Conservation (phyloP, 2,888 invertebrate genomes). For the Nomada ruficornis region DNA sequence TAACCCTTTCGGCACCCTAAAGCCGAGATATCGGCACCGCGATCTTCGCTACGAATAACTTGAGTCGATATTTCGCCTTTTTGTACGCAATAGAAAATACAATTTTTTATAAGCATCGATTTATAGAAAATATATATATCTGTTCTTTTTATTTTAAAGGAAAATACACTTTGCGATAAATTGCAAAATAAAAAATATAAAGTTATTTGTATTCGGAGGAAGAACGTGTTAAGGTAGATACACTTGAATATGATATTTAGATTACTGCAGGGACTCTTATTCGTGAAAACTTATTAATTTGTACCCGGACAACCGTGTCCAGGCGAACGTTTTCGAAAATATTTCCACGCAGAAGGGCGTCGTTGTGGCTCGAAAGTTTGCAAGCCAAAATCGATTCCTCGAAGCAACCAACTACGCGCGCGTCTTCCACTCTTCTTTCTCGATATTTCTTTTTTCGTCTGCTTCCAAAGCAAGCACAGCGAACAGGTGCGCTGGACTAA, state of each 20-base stretch:
- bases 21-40: constrained; percentile 4
- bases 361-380: not conserved
- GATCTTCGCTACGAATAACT: too few species aligned
- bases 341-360: too few species aligned
- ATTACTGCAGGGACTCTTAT: constrained; percentile 6
- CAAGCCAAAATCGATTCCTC: not conserved
- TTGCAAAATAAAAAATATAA: too few species aligned
- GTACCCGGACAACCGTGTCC: not conserved
- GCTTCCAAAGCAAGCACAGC: not conserved
- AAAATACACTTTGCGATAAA: too few species aligned
- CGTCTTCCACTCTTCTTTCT: not conserved
- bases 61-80: too few species aligned
- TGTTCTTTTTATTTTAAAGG: too few species aligned
- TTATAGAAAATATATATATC: too few species aligned
- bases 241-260: not conserved
- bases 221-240: too few species aligned
- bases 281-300: not conserved
- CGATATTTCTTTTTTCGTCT: constrained; percentile 6
- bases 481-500: constrained; percentile 31
- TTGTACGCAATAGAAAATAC: too few species aligned
- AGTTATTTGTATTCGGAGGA: too few species aligned
- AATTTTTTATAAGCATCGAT: too few species aligned
- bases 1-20: not conserved
- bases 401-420: not conserved
- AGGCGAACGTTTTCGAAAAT: not conserved